phyloP scores from a whole-genome alignment of 2,888 invertebrate genomes.

The Tiphia femorata region DNA sequence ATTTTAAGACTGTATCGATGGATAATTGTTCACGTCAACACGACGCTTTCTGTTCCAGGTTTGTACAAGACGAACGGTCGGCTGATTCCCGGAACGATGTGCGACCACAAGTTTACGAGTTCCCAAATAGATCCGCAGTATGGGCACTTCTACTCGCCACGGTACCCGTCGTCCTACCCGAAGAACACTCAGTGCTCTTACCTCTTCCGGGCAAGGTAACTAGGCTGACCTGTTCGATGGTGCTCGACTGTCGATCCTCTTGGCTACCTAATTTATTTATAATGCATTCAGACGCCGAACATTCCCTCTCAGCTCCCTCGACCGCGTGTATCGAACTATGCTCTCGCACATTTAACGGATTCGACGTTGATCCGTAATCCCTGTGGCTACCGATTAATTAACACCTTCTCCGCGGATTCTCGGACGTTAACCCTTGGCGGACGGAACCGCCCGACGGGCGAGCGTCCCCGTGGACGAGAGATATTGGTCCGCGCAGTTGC shows the following conservation, averaged over 20 bases:
- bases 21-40: not conserved
- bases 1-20: not conserved
- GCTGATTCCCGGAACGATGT: slow-evolving; percentile 81
- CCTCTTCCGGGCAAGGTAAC: slow-evolving; percentile 87
- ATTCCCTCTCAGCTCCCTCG: not conserved
- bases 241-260: slow-evolving; percentile 26
- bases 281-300: slow-evolving; percentile 33
- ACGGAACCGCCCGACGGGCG: no score
- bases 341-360: slow-evolving; percentile 28
- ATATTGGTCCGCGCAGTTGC: no score
- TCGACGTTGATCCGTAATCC: slow-evolving; percentile 24
- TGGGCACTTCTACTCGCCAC: slow-evolving; percentile 90
- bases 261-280: slow-evolving; percentile 41
- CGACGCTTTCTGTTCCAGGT: slow-evolving; percentile 72
- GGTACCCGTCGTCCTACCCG: slow-evolving; percentile 96
- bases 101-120: slow-evolving; percentile 88
- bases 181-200: slow-evolving; percentile 91
- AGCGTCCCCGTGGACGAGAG: no score
- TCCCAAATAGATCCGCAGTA: slow-evolving; percentile 78
- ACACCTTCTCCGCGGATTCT: slow-evolving; percentile 18
- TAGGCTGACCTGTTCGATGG: slow-evolving; percentile 36
- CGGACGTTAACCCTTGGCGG: no score
- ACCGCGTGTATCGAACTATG: slow-evolving; percentile 23
- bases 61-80: slow-evolving; percentile 86
- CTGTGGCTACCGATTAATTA: slow-evolving; percentile 34